These are phyloP conservation scores for Dermolepida albohirtum DNA, from an alignment of 2,888 invertebrate genomes.

Conservation along the genomic window DNA sequence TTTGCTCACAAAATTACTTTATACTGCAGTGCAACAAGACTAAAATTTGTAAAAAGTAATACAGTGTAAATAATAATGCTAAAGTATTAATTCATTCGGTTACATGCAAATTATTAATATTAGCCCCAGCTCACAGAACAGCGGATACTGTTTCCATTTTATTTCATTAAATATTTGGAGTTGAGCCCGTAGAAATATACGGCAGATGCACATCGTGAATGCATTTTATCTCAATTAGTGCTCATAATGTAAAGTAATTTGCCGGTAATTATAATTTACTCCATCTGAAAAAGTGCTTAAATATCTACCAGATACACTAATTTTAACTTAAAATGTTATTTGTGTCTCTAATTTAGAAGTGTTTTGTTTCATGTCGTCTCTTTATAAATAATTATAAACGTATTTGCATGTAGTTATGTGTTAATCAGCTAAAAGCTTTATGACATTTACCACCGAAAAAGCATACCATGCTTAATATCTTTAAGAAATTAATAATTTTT, in stretches of 20 bases:
- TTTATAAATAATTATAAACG: no score
- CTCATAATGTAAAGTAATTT: conserved; percentile 25
- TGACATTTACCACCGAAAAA: no score
- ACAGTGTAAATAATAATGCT: no score
- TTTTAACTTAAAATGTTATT: conserved; percentile 8
- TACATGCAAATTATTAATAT: conserved; percentile 12
- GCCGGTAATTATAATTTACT: conserved; percentile 30
- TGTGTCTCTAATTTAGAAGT: conserved; percentile 3
- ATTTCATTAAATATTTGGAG: conserved; percentile 31
- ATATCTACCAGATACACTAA: conserved; percentile 18
- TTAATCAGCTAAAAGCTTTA: no score
- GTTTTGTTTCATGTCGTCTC: background rate
- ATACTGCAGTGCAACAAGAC: no score
- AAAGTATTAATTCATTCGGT: background rate
- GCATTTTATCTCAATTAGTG: conserved; percentile 34
- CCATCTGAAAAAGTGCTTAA: conserved; percentile 24
- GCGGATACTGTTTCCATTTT: conserved; percentile 21
- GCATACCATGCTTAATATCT: no score
- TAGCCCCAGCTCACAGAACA: conserved; percentile 2
- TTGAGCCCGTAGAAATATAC: conserved; percentile 15
- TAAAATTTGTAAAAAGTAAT: no score
- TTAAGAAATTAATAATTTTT: no score
- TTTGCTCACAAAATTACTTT: no score
- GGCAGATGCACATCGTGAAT: conserved; percentile 20
- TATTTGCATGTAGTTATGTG: no score